Conservation (phyloP, 1,140 invertebrate genomes). For the Brachionus koreanus region DNA sequence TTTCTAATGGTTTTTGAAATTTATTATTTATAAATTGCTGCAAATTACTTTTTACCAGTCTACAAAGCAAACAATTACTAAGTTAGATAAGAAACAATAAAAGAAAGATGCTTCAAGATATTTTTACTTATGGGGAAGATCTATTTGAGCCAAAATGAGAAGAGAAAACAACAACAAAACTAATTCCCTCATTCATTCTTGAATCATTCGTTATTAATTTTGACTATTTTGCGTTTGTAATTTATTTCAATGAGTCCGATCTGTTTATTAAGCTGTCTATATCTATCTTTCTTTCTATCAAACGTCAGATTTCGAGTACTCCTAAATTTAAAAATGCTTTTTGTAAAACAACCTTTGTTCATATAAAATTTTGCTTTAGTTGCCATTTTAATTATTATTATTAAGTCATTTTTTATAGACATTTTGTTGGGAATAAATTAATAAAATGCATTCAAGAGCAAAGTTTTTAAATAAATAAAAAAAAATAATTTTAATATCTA, state of each 20-base stretch:
- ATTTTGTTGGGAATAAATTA: not conserved
- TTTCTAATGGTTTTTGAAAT: not conserved
- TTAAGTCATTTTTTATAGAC: not conserved
- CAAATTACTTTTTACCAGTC: not conserved
- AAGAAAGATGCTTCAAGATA: not conserved
- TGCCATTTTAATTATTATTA: not conserved
- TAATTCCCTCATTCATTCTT: not conserved
- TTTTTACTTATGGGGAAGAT: not conserved
- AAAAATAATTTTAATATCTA: not conserved
- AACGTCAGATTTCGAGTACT: not conserved
- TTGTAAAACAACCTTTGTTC: not conserved
- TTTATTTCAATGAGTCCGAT: not conserved
- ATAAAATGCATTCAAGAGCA: too few relatives aligned
- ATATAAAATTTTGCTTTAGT: not conserved
- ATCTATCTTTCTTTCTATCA: too few relatives aligned
- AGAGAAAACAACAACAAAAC: not conserved
- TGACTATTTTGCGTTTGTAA: not conserved
- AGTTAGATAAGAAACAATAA: conserved; percentile 9
- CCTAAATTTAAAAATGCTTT: not conserved
- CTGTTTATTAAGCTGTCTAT: not conserved
- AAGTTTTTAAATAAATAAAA: too few relatives aligned
- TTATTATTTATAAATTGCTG: not conserved
- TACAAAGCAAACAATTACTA: not conserved
- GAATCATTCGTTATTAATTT: not conserved
- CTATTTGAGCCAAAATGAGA: not conserved